phyloP scores from a whole-genome alignment of 2,113 vertebrate species.

The Lonchura striata region DNA sequence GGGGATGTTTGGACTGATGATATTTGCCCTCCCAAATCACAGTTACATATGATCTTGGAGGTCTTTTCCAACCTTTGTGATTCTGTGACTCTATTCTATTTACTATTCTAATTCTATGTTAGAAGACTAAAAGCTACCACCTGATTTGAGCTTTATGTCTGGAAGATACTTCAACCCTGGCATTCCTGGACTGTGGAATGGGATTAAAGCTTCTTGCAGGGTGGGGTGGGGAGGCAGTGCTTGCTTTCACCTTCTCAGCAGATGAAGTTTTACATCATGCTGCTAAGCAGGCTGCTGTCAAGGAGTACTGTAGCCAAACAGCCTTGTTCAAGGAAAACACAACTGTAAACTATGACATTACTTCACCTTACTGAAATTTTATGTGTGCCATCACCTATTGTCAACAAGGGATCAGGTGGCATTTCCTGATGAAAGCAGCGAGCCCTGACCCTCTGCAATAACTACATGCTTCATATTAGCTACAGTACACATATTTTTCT shows the following conservation, averaged over 20 bases:
- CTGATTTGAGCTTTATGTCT: not conserved
- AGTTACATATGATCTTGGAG: accelerated
- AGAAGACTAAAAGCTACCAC: not conserved
- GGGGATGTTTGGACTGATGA: not conserved
- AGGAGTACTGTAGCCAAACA: not conserved
- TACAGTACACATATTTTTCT: not conserved
- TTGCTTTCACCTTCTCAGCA: not conserved
- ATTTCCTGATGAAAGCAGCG: not conserved
- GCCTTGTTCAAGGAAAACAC: conserved; percentile 26
- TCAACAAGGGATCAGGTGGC: not conserved
- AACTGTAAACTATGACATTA: not conserved
- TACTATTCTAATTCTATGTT: not conserved
- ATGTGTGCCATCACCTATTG: not conserved
- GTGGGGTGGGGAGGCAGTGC: not conserved
- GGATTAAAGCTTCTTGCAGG: not conserved
- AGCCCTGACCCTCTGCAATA: not conserved
- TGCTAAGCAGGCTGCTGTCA: not conserved
- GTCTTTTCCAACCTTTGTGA: not conserved
- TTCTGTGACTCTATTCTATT: not conserved
- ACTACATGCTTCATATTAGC: not conserved
- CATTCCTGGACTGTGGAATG: not conserved
- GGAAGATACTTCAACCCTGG: not conserved
- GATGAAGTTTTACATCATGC: not conserved
- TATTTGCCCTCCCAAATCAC: not conserved
- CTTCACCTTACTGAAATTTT: conserved; percentile 17